These are phyloP conservation scores for Zosterops pallidus DNA, from an alignment of 2,113 vertebrate species.

Conservation along the genomic window DNA sequence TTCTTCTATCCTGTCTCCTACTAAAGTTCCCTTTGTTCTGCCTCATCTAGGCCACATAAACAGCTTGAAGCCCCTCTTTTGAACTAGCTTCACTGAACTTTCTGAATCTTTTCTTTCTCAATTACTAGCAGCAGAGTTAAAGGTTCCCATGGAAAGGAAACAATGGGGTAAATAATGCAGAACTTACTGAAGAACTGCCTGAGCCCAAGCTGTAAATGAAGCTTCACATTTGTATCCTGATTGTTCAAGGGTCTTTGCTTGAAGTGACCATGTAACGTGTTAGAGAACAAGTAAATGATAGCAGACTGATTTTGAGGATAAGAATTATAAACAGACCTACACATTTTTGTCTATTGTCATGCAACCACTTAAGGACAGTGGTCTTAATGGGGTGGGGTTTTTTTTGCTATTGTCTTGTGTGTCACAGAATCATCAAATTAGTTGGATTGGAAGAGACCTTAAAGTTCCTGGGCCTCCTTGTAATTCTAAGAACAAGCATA, in stretches of 20 bases:
- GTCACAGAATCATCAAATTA: neutral
- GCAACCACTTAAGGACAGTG: neutral
- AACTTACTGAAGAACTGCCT: neutral
- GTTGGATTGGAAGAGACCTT: neutral
- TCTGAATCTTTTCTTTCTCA: neutral
- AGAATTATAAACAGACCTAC: neutral
- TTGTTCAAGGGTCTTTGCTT: neutral
- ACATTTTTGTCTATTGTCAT: neutral
- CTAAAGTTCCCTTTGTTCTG: neutral
- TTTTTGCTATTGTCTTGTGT: neutral
- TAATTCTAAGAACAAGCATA: neutral
- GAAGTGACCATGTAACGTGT: neutral
- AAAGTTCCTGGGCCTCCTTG: neutral
- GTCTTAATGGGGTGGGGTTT: neutral
- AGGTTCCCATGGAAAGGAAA: neutral
- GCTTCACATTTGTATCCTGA: fast-evolving
- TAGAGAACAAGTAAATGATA: neutral
- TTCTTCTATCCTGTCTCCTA: neutral
- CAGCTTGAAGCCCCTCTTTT: neutral
- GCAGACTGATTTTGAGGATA: neutral
- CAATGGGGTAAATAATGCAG: neutral
- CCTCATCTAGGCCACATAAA: neutral
- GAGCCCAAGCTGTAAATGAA: neutral
- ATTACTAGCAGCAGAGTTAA: neutral
- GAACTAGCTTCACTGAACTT: neutral